Evolutionary conservation across 2,888 invertebrate genomes (phyloP), one percentile per base, ranked within the genome.

Genomic region (Gastracanthus pulcherrimus): DNA sequence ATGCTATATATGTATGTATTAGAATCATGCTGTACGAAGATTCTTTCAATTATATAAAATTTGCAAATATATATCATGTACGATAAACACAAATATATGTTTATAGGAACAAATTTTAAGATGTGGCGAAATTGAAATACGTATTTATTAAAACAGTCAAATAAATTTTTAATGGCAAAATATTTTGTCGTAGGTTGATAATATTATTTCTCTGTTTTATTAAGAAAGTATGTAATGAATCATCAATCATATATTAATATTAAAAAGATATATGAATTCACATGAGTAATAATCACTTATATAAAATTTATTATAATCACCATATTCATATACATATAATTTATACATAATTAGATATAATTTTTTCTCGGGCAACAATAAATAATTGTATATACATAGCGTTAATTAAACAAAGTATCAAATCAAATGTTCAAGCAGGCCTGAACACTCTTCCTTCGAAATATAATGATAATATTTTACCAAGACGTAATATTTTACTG

Each of bases 381-480:
- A 71, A 69, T 62, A 76, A 76, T 45, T 82, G 80, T 82, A 80
- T 2, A 82, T 82, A 80, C 9, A 74, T 80, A 74, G 45, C 36
- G 19, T 55, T 70, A 66, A 71, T 76, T 76, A 75, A 64, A 78
- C 29, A 58, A 36, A 75, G 60, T 72, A 71, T 64, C n/a, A 79
- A 79, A 80, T 74, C 64, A 81, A 82, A 78, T 75, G 81, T 83
- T 82, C 80, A 77, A 80, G 80, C 82, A 77, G 82, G 82, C 29
- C 77, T 82, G 80, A 80, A 82, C 82, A 62, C 60, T 82, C 72
- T 82, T 80, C 69, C 77, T 77, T 70, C 31, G 11, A 69, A 76
- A 71, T 51, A 34, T 76, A 82, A 75, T 64, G 29, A 29, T 69
- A 76, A 70, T 78, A 72, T 80, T 72, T 69, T 72, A 80, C 23